phyloP scores from a whole-genome alignment of 2,888 invertebrate genomes.

The Mythimna albipuncta region DNA sequence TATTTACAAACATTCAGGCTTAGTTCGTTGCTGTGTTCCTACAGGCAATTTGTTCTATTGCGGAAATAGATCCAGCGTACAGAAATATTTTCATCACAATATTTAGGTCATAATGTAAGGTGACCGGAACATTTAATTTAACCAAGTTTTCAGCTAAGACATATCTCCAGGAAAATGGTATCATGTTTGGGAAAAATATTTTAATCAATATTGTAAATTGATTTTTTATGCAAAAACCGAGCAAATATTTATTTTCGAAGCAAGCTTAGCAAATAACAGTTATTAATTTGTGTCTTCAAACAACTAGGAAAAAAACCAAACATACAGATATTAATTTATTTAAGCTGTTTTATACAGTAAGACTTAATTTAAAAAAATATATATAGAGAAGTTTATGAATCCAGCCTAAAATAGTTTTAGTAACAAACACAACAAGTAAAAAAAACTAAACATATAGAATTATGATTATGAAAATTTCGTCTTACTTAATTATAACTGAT shows the following conservation, averaged over 20 bases:
- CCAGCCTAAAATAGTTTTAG: too few species aligned
- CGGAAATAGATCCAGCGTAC: conserved; percentile 29
- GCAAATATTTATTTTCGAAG: neutral
- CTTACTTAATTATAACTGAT: neutral
- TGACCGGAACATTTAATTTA: neutral
- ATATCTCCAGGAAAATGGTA: neutral
- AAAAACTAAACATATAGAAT: neutral
- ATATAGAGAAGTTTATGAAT: too few species aligned
- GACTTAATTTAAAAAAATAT: too few species aligned
- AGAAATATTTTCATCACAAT: conserved; percentile 5
- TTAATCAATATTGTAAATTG: neutral
- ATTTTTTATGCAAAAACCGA: neutral
- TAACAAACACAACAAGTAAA: too few species aligned
- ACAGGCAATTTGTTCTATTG: conserved; percentile 2
- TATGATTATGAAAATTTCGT: neutral
- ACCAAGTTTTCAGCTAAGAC: neutral
- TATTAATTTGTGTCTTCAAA: neutral
- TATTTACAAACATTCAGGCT: conserved; percentile 26
- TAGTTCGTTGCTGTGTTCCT: neutral
- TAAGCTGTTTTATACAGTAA: too few species aligned
- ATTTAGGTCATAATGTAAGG: conserved; percentile 4
- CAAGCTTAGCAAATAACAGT: neutral
- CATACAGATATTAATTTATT: too few species aligned
- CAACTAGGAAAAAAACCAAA: neutral
- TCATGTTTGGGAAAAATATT: neutral